phyloP scores from a whole-genome alignment of 2,888 invertebrate species.

The Barypeithes pellucidus region DNA sequence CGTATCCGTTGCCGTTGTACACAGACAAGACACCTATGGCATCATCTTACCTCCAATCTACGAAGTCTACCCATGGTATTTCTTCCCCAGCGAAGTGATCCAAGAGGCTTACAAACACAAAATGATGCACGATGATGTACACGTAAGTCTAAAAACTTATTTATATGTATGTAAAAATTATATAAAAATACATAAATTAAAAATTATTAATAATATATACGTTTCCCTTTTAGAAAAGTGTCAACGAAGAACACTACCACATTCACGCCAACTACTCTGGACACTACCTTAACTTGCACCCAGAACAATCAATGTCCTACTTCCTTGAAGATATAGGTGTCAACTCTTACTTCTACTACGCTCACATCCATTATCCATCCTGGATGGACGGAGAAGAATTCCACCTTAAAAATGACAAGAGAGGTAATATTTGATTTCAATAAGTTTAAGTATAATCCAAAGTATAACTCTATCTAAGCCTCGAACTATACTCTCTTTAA shows the following conservation, averaged over 20 bases:
- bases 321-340: conserved; percentile 82
- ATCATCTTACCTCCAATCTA: conserved; percentile 81
- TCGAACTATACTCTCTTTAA: not conserved
- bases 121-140: conserved; percentile 70
- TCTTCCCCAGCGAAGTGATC: conserved; percentile 80
- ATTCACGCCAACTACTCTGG: conserved; percentile 79
- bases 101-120: conserved; percentile 78
- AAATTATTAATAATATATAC: not conserved
- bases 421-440: conserved; percentile 73
- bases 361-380: conserved; percentile 76
- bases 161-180: not conserved
- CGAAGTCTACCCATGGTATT: conserved; percentile 82
- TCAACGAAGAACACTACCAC: conserved; percentile 71
- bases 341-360: conserved; percentile 78
- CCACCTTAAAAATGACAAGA: conserved; percentile 72
- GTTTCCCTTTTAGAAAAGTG: conserved; percentile 44
- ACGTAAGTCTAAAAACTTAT: conserved; percentile 8
- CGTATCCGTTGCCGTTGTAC: conserved; percentile 76
- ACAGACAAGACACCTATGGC: conserved; percentile 77
- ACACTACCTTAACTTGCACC: conserved; percentile 73
- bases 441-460: too few relatives aligned
- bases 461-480: not conserved
- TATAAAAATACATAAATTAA: not conserved
- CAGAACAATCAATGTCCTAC: conserved; percentile 77
- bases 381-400: conserved; percentile 76